Evolutionary conservation across 2,113 vertebrate genomes (phyloP).

Genomic region (Gadus macrocephalus): DNA sequence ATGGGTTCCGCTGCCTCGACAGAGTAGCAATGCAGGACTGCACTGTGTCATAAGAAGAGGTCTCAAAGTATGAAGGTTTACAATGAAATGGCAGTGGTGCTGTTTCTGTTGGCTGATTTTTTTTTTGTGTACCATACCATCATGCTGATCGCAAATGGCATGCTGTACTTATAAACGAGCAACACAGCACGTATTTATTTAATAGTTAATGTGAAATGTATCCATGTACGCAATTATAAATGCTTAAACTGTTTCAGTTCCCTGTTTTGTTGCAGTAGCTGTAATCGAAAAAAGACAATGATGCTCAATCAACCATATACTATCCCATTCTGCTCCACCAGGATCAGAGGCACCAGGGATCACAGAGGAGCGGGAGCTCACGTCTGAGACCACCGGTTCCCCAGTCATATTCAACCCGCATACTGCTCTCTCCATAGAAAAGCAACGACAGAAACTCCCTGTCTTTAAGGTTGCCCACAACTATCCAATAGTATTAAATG

Average conservation of each 20-base stretch:
- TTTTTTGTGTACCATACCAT: neutral
- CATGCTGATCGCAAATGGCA: too few species aligned
- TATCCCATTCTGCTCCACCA: constrained; percentile 48
- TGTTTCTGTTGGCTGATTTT: neutral
- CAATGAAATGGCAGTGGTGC: neutral
- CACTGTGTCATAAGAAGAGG: constrained; percentile 10
- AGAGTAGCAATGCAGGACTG: constrained; percentile 6
- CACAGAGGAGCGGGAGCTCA: constrained; percentile 88
- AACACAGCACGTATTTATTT: neutral
- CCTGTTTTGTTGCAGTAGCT: too few species aligned
- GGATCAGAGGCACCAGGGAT: constrained; percentile 89
- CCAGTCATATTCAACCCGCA: constrained; percentile 89
- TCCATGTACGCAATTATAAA: neutral
- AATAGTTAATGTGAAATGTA: neutral
- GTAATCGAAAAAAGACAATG: too few species aligned
- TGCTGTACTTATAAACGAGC: neutral
- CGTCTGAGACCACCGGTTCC: constrained; percentile 79
- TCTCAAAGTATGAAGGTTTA: constrained; percentile 13
- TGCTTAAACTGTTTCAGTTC: neutral
- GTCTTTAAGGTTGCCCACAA: constrained; percentile 86
- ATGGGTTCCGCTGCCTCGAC: neutral
- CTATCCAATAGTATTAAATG: neutral
- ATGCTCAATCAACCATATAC: neutral
- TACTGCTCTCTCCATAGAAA: constrained; percentile 90
- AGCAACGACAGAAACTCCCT: constrained; percentile 94